phyloP scores from a whole-genome alignment of 2,113 vertebrate species.

The Bubo bubo region DNA sequence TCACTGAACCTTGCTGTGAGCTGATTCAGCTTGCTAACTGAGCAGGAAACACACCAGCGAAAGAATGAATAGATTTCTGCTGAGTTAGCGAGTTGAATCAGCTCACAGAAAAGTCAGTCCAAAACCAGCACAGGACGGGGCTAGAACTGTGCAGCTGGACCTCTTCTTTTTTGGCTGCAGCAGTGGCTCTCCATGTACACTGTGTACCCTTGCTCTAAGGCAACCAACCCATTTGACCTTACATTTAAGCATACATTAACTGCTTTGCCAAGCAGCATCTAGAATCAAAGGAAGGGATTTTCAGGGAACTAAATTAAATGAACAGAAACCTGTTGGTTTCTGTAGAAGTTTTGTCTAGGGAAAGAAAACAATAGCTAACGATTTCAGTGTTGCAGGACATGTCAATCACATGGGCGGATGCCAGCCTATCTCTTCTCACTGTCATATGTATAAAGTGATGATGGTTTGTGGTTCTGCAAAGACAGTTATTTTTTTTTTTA shows the following conservation, averaged over 20 bases:
- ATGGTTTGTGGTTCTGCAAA: not conserved
- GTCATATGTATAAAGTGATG: not conserved
- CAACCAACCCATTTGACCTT: not conserved
- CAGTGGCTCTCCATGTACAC: fast-evolving
- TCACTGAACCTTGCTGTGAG: not conserved
- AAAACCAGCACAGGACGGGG: not conserved
- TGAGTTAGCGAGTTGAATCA: not conserved
- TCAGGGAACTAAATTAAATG: not conserved
- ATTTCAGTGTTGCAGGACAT: not conserved
- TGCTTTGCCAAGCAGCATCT: not conserved
- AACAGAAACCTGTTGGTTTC: not conserved
- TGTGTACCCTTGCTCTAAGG: not conserved
- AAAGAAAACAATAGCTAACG: not conserved
- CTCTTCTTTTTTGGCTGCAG: not conserved
- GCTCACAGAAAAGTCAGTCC: not conserved
- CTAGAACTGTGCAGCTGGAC: not conserved
- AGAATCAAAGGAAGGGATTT: not conserved
- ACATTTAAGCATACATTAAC: not conserved
- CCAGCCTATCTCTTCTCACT: not conserved
- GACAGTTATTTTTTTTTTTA: not conserved
- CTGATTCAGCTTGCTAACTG: not conserved
- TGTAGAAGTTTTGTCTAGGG: not conserved
- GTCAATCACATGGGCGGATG: not conserved
- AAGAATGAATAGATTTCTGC: not conserved
- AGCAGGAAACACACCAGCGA: not conserved